A percentile compares a stretch with the other conserved stretches of the same genome.
These are phyloP conservation scores for Neria commutata DNA, from an alignment of 2,888 invertebrate species.

Conservation along the genomic window DNA sequence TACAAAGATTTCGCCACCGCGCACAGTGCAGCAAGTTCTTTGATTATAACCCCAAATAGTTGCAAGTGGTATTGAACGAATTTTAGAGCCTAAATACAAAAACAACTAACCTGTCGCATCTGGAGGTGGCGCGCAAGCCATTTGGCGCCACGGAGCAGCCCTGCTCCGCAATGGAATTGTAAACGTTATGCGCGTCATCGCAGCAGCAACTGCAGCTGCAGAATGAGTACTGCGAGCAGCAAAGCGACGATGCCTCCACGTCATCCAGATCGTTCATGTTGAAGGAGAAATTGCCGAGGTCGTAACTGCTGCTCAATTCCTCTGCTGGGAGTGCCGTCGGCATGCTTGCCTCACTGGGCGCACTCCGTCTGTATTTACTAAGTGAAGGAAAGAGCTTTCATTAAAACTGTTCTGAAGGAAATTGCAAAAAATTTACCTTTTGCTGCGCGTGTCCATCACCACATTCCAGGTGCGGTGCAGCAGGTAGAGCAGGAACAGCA, in stretches of 20 bases:
- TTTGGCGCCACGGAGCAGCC: slow-evolving; percentile 50
- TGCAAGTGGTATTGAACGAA: neutral
- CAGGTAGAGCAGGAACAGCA: slow-evolving; percentile 71
- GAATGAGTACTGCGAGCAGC: slow-evolving; percentile 67
- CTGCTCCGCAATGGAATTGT: slow-evolving; percentile 53
- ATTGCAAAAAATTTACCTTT: slow-evolving; percentile 65
- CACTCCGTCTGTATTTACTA: slow-evolving; percentile 19
- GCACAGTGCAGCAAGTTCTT: no score
- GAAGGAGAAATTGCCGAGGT: slow-evolving; percentile 46
- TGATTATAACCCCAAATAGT: no score
- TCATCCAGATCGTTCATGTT: slow-evolving; percentile 48
- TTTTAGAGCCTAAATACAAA: neutral
- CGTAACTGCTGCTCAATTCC: slow-evolving; percentile 23
- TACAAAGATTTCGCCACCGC: no score
- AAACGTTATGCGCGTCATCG: slow-evolving; percentile 62
- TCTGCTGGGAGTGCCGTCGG: no score
- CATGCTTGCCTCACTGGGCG: slow-evolving; percentile 29
- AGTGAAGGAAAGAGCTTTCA: no score
- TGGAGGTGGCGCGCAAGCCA: slow-evolving; percentile 41
- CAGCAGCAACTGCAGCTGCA: slow-evolving; percentile 70
- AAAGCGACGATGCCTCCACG: slow-evolving; percentile 60
- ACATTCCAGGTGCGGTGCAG: slow-evolving; percentile 75
- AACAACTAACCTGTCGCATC: slow-evolving; percentile 53
- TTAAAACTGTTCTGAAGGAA: no score
- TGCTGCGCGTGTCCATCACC: slow-evolving; percentile 67